Percentiles rank a stretch among this genome's conserved stretches.
Conservation (phyloP, 2,888 invertebrate species). For the Orgyia antiqua region DNA sequence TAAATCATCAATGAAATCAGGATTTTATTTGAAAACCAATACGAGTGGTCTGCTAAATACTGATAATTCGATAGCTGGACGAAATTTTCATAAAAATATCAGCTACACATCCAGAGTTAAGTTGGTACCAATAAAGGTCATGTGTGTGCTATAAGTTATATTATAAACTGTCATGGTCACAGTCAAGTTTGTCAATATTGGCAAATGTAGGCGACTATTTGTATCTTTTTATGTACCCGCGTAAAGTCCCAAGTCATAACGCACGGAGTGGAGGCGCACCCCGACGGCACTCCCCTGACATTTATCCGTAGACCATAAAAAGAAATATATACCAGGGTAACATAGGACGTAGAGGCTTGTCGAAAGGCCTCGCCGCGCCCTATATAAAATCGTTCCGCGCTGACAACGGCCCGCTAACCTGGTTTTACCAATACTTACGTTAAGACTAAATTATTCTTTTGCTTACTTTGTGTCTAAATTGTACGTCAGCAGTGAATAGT, state of each 20-base stretch:
- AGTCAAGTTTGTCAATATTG: conserved; percentile 13
- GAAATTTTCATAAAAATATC: no score
- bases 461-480: no score
- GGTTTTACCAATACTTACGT: conserved; percentile 24
- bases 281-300: conserved; percentile 68
- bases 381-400: conserved; percentile 42
- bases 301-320: conserved; percentile 74
- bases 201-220: conserved; percentile 19
- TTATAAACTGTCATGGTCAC: conserved; percentile 25
- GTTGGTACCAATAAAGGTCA: no score
- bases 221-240: conserved; percentile 36
- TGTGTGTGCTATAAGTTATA: no score
- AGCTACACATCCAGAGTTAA: no score
- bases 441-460: no score
- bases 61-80: no score
- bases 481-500: no score
- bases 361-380: conserved; percentile 70
- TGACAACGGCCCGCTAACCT: conserved; percentile 61
- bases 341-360: conserved; percentile 53
- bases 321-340: conserved; percentile 71
- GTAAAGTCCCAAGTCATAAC: conserved; percentile 48
- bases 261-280: conserved; percentile 46
- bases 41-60: no score
- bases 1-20: no score
- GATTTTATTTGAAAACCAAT: no score